A percentile compares a stretch with the other conserved stretches of the same genome.
Evolutionary conservation across 2,797 vertebrate genomes (phyloP).

Genomic region (Melanotaenia nigrans): DNA sequence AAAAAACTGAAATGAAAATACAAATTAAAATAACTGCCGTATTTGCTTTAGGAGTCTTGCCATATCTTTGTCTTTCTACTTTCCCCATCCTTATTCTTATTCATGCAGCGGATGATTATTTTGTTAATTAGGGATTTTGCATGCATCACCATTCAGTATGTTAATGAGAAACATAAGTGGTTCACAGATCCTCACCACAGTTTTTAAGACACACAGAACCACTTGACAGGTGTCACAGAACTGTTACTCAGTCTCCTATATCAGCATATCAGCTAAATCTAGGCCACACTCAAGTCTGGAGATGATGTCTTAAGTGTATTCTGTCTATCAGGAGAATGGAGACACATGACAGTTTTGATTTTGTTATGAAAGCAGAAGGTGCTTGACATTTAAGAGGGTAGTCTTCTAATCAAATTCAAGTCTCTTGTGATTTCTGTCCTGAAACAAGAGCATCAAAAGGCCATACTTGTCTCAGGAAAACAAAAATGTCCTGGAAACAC

Average conservation of each 20-base stretch:
- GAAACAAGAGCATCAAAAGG: constrained; percentile 23
- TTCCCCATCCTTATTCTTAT: constrained; percentile 24
- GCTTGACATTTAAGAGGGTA: constrained; percentile 53
- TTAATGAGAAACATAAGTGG: constrained; percentile 28
- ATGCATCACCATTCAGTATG: constrained; percentile 40
- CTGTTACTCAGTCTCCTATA: constrained; percentile 31
- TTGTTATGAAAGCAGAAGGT: constrained; percentile 34
- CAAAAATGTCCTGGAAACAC: constrained; percentile 7
- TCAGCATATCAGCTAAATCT: constrained; percentile 30
- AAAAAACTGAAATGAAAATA: not conserved
- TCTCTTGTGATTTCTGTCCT: constrained; percentile 12
- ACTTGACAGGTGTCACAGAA: constrained; percentile 16
- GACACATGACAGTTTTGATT: constrained; percentile 40
- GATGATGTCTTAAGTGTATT: constrained; percentile 9
- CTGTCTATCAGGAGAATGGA: constrained; percentile 12
- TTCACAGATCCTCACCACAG: constrained; percentile 21
- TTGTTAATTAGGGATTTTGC: constrained; percentile 51
- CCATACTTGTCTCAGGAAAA: constrained; percentile 14
- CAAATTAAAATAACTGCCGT: constrained; percentile 10
- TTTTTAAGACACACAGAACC: constrained; percentile 1
- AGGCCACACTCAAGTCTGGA: constrained; percentile 28
- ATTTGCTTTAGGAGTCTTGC: constrained; percentile 26
- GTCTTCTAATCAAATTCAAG: constrained; percentile 49
- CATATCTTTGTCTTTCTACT: not conserved
- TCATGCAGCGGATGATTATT: constrained; percentile 46